These are phyloP conservation scores for Misgurnus mizolepis DNA, from an alignment of 2,113 vertebrate species.

Conservation along the genomic window DNA sequence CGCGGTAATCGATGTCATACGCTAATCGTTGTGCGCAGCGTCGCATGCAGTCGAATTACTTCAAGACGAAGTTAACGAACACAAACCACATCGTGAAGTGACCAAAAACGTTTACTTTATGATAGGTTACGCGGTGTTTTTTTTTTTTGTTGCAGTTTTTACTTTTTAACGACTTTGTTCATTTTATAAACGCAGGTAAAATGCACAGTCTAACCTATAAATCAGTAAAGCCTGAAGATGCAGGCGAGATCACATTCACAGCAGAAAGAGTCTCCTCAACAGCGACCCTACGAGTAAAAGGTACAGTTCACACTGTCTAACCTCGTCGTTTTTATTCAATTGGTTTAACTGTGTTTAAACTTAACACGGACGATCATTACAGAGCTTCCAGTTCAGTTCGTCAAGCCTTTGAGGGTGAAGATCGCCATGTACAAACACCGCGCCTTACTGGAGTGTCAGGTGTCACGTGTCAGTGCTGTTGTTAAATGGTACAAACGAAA, in stretches of 20 bases:
- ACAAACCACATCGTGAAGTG: too few species aligned
- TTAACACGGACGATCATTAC: not conserved
- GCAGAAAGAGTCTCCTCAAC: conserved; percentile 86
- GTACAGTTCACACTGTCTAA: conserved; percentile 64
- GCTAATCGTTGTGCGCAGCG: too few species aligned
- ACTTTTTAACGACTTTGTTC: too few species aligned
- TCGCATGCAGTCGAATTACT: too few species aligned
- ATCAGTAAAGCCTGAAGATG: conserved; percentile 81
- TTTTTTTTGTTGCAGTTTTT: too few species aligned
- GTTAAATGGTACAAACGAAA: conserved; percentile 88
- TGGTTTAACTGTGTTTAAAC: not conserved
- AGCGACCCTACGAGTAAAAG: conserved; percentile 86
- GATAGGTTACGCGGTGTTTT: too few species aligned
- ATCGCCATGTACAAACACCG: conserved; percentile 89
- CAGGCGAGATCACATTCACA: conserved; percentile 88
- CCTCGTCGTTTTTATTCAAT: not conserved
- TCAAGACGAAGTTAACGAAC: too few species aligned
- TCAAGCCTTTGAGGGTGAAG: conserved; percentile 88
- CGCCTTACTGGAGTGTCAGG: conserved; percentile 90
- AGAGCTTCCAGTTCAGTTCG: conserved; percentile 90
- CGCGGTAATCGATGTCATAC: too few species aligned
- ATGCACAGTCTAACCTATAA: conserved; percentile 76
- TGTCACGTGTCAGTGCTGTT: conserved; percentile 84
- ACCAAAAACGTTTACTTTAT: too few species aligned
- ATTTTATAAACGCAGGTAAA: conserved; percentile 73